Evolutionary conservation across 2,888 invertebrate genomes (phyloP).

Genomic region (Hyposoter dolosus): DNA sequence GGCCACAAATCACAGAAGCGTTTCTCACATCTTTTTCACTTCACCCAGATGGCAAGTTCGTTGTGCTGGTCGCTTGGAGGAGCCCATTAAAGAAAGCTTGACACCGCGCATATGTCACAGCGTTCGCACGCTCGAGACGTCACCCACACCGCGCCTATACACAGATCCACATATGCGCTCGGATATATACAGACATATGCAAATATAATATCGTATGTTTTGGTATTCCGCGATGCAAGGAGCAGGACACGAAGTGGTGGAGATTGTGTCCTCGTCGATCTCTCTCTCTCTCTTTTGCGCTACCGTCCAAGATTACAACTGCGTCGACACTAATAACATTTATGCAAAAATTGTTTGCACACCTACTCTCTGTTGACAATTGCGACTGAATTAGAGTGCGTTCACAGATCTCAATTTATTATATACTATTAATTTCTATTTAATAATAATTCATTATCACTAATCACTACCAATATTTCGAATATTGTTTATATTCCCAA

Average conservation of each 20-base stretch:
- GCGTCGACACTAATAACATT: no score
- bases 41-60: neutral
- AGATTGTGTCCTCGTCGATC: slow-evolving; percentile 41
- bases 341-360: no score
- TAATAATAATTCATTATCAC: no score
- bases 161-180: slow-evolving; percentile 46
- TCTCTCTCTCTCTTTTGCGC: no score
- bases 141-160: slow-evolving; percentile 80
- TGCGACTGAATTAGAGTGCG: no score
- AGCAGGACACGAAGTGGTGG: slow-evolving; percentile 23
- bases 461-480: no score
- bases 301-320: no score
- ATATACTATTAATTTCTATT: no score
- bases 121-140: slow-evolving; percentile 84
- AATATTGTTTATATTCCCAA: no score
- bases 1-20: slow-evolving; percentile 23
- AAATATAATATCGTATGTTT: slow-evolving; percentile 53
- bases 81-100: slow-evolving; percentile 84
- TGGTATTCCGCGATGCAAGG: slow-evolving; percentile 29
- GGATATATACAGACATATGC: slow-evolving; percentile 56
- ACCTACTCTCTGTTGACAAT: no score
- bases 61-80: slow-evolving; percentile 49
- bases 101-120: slow-evolving; percentile 84
- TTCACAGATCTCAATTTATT: no score
- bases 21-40: slow-evolving; percentile 9